Conservation (phyloP, 2,113 vertebrate species). For the Colius striatus region DNA sequence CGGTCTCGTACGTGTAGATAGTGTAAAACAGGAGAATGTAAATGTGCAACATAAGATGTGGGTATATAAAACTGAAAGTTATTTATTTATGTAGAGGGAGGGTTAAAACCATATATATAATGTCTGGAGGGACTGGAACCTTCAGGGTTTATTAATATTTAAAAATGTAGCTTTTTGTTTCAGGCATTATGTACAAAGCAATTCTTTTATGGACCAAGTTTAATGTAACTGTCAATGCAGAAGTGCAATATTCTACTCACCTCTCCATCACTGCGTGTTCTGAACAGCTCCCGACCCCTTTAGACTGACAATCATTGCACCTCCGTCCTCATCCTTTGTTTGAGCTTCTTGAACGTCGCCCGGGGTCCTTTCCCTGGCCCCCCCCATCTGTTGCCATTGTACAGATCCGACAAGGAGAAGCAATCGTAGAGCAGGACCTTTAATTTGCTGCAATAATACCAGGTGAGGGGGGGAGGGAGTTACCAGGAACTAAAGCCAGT, state of each 20-base stretch:
- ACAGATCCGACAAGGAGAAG: conserved; percentile 4
- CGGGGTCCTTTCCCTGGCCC: background rate
- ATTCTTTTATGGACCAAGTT: conserved; percentile 85
- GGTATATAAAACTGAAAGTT: conserved; percentile 83
- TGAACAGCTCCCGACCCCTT: conserved; percentile 27
- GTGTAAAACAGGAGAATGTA: conserved; percentile 82
- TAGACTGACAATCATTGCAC: conserved; percentile 80
- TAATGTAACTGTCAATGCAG: conserved; percentile 76
- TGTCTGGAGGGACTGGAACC: conserved; percentile 77
- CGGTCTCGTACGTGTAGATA: conserved; percentile 83
- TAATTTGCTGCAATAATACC: conserved; percentile 65
- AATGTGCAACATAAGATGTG: conserved; percentile 80
- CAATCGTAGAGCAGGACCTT: conserved; percentile 41
- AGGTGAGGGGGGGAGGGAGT: conserved; percentile 36
- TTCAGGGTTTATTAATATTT: conserved; percentile 87
- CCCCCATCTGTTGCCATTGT: conserved; percentile 2
- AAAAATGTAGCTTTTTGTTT: conserved; percentile 85
- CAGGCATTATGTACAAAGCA: conserved; percentile 78
- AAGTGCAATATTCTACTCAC: conserved; percentile 81
- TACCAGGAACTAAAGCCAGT: background rate
- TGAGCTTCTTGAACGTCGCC: conserved; percentile 18
- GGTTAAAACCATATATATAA: background rate
- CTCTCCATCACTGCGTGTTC: conserved; percentile 60
- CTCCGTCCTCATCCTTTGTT: background rate
- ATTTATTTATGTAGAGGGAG: conserved; percentile 90